Conservation (phyloP, 2,797 vertebrate genomes). For the Nannoperca obscura region DNA sequence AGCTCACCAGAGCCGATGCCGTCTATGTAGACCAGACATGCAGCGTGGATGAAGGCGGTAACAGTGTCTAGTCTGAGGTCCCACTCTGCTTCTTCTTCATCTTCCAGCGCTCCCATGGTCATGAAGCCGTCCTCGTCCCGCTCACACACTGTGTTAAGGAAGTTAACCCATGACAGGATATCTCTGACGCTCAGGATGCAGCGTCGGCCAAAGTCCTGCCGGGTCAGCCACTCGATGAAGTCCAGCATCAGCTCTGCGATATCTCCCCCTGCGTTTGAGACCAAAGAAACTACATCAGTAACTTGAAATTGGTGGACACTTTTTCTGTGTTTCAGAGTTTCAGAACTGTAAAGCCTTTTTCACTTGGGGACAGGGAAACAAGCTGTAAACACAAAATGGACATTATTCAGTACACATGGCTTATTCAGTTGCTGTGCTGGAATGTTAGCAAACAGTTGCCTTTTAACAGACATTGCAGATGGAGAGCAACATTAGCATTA, state of each 20-base stretch:
- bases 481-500: too few relatives aligned
- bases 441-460: too few relatives aligned
- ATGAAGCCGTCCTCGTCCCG: slow-evolving; percentile 77
- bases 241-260: slow-evolving; percentile 94
- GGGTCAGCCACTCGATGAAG: slow-evolving; percentile 94
- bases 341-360: too few relatives aligned
- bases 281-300: not conserved
- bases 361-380: too few relatives aligned
- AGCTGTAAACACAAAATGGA: too few relatives aligned
- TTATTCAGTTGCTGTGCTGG: too few relatives aligned
- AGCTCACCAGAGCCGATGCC: slow-evolving; percentile 94
- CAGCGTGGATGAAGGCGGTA: slow-evolving; percentile 93
- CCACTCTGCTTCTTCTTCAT: slow-evolving; percentile 74
- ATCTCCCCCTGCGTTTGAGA: slow-evolving; percentile 83
- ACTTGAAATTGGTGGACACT: too few relatives aligned
- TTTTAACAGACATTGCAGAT: too few relatives aligned
- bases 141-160: slow-evolving; percentile 90
- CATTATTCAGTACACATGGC: too few relatives aligned
- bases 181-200: slow-evolving; percentile 95
- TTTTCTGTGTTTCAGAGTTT: too few relatives aligned
- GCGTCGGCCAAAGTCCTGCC: slow-evolving; percentile 92
- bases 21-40: slow-evolving; percentile 95
- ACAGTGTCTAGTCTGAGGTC: slow-evolving; percentile 83
- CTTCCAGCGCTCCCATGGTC: slow-evolving; percentile 75
- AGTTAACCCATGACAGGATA: slow-evolving; percentile 94